phyloP scores from a whole-genome alignment of 1,140 invertebrate genomes.

The Pseudomyrmex concolor region DNA sequence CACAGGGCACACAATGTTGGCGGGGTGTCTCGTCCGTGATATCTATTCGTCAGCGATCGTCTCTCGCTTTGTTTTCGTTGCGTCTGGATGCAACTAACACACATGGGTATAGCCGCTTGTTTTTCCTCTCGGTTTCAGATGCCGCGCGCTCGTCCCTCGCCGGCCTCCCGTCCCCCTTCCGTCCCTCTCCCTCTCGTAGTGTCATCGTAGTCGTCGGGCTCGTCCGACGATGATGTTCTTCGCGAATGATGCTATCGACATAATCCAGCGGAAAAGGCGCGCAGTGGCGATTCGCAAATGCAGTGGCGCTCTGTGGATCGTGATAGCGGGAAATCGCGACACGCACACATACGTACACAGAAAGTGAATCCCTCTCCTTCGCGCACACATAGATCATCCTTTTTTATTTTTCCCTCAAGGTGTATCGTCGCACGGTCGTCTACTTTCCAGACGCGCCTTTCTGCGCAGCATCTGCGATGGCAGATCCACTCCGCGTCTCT shows the following conservation, averaged over 20 bases:
- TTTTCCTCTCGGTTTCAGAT: constrained; percentile 61
- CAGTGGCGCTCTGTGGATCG: constrained; percentile 57
- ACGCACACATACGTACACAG: constrained; percentile 13
- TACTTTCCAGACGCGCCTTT: constrained; percentile 61
- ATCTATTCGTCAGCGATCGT: constrained; percentile 64
- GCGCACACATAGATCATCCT: constrained; percentile 45
- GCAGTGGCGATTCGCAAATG: constrained; percentile 55
- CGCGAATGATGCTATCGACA: constrained; percentile 65
- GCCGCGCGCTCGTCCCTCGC: constrained; percentile 18
- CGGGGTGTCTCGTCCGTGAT: constrained; percentile 60
- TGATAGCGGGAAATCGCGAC: constrained; percentile 63
- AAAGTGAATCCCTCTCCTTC: constrained; percentile 26
- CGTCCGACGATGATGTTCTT: constrained; percentile 52
- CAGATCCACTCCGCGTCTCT: not conserved
- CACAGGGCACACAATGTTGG: constrained; percentile 10
- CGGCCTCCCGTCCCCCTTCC: not conserved
- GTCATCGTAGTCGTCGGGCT: not conserved
- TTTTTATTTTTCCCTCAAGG: constrained; percentile 53
- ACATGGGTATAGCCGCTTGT: constrained; percentile 36
- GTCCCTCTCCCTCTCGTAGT: not conserved
- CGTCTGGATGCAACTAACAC: constrained; percentile 42
- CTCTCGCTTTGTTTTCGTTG: constrained; percentile 56
- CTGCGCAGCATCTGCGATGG: constrained; percentile 55
- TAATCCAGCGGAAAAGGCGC: constrained; percentile 62
- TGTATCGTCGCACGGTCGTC: constrained; percentile 61